Evolutionary conservation across 2,888 invertebrate species (phyloP).

Genomic region (Disparrhopalites patrizii): DNA sequence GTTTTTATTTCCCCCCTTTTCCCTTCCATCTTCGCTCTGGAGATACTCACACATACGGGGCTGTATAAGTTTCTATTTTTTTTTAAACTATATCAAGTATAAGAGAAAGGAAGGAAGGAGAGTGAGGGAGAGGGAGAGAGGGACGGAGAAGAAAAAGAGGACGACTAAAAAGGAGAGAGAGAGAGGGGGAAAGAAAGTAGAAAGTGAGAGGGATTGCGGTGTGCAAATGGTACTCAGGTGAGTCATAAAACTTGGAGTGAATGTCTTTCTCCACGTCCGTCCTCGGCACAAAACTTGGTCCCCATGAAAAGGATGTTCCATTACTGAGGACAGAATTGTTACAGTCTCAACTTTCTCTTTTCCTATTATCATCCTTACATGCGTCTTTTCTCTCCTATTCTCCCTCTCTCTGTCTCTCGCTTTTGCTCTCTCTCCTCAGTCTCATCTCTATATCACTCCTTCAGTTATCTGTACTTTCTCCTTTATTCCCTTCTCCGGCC

Average conservation of each 20-base stretch:
- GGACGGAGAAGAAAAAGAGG: background rate
- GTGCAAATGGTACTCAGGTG: conserved; percentile 23
- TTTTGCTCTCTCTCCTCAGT: background rate
- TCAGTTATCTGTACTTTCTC: background rate
- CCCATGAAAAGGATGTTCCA: background rate
- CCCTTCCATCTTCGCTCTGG: no score
- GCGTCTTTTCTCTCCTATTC: background rate
- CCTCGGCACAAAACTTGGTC: background rate
- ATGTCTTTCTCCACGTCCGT: conserved; percentile 19
- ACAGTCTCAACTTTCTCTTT: background rate
- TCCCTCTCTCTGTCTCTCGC: conserved; percentile 2
- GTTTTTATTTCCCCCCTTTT: no score
- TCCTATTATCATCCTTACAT: background rate
- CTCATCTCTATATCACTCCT: background rate
- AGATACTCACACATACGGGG: no score
- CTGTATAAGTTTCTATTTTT: no score
- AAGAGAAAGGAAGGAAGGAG: no score
- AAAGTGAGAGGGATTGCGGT: conserved; percentile 25
- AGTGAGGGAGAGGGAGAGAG: no score
- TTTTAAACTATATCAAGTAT: no score
- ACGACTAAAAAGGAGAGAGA: background rate
- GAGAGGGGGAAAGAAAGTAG: background rate
- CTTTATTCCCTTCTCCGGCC: no score
- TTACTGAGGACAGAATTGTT: background rate
- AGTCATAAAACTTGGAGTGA: conserved; percentile 24